Conservation (phyloP, 2,888 invertebrate genomes). For the Nephrocerus scutellatus region DNA sequence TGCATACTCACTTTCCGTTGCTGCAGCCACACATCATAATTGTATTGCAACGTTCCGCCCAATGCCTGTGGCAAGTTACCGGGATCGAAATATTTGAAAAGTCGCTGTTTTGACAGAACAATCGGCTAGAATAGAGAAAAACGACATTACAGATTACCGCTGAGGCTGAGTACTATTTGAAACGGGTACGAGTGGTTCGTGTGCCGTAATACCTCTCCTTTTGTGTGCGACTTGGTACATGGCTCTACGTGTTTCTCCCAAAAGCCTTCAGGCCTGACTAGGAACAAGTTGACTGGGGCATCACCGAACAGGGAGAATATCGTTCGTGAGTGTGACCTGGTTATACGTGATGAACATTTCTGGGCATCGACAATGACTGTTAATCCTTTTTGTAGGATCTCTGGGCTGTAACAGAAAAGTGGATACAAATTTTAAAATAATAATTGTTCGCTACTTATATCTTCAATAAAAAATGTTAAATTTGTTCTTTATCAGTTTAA, state of each 20-base stretch:
- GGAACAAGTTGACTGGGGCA: constrained; percentile 52
- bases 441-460: no score
- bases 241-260: constrained; percentile 71
- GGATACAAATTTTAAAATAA: no score
- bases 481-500: no score
- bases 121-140: constrained; percentile 52
- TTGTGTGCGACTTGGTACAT: constrained; percentile 57
- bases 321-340: constrained; percentile 55
- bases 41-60: constrained; percentile 64
- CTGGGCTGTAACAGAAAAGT: constrained; percentile 27
- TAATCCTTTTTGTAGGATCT: constrained; percentile 49
- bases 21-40: constrained; percentile 68
- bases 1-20: constrained; percentile 61
- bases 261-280: constrained; percentile 67
- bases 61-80: constrained; percentile 65
- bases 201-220: constrained; percentile 50
- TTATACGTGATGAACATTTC: constrained; percentile 57
- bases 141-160: constrained; percentile 16
- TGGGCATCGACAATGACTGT: constrained; percentile 60
- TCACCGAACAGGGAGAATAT: constrained; percentile 51
- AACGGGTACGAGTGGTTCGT: no score
- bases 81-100: constrained; percentile 61
- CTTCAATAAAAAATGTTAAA: no score
- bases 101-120: constrained; percentile 61
- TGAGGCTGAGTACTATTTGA: no score